Base-by-base conservation (phyloP, 2,888 invertebrate species). In the Phanerotoma sp. region DNA sequence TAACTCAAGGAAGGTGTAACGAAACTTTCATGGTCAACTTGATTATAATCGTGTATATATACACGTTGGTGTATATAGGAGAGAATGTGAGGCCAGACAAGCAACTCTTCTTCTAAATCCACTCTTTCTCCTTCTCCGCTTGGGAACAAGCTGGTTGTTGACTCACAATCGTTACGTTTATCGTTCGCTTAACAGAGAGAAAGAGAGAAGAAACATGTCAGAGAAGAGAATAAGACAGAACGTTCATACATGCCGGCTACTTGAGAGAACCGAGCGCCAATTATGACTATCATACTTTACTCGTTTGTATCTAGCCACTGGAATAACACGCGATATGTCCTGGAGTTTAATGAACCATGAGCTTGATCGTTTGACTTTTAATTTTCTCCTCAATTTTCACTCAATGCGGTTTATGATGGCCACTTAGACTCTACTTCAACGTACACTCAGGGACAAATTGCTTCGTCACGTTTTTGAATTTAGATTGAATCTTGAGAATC, bases 1-100 rank as follows among this genome's bases (percentile, higher is more conserved):
- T 72, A 73, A 74, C 72, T 71, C 68, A 65, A 68, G 63, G 69
- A 70, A 74, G 67, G 74, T 71, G 71, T 74, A 72, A 71, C 71
- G 69, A 70, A 71, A 73, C 69, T 71, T 74, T 72, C 71, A 73
- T 72, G 71, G 69, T 64, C 64, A 63, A 62, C 62, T 62, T 61
- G 60, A 61, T 62, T 62, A 61, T 62, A 61, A 62, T 62, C 25
- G 25, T 25, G 25, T 9, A 25, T n/a, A n/a, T n/a, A n/a, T 25
- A 25, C 25, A 25, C 9, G 25, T 25, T 25, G 9, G 25, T 16
- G 33, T 48, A 48, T 48, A 48, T 30, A 32, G 40, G n/a, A 33
- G 47, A 30, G 46, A 37, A 47, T 42, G 41, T 28, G 51, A 37
- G 44, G 33, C 22, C 20, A 28, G 47, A 44, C 52, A 18, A 42